Evolutionary conservation across 1,140 invertebrate species (phyloP).

Genomic region (Temnothorax longispinosus): DNA sequence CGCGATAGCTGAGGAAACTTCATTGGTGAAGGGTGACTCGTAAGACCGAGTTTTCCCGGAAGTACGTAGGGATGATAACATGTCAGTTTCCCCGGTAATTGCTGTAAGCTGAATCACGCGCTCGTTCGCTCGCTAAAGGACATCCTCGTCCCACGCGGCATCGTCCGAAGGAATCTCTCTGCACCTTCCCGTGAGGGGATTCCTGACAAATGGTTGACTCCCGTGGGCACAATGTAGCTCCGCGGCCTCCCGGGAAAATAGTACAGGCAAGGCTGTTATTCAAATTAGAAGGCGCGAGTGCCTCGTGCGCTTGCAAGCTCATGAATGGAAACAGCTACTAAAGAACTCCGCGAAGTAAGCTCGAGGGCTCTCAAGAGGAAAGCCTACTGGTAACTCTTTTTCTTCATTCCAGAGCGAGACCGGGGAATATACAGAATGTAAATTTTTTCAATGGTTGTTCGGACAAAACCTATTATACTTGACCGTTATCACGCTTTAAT

Average conservation of each 20-base stretch:
- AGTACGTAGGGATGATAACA: not conserved
- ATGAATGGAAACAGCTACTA: constrained; percentile 69
- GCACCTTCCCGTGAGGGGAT: no score
- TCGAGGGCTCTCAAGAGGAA: constrained; percentile 22
- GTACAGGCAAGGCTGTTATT: constrained; percentile 60
- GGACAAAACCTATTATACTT: not conserved
- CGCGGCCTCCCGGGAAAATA: constrained; percentile 43
- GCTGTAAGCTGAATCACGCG: not conserved
- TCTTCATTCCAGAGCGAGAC: not conserved
- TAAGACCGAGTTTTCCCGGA: not conserved
- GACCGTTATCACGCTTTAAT: not conserved
- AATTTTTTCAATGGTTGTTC: not conserved
- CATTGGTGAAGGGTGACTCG: not conserved
- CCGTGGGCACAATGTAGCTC: not conserved
- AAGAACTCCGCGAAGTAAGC: constrained; percentile 54
- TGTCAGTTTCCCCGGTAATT: not conserved
- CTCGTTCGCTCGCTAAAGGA: constrained; percentile 14
- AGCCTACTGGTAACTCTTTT: not conserved
- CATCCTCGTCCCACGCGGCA: not conserved
- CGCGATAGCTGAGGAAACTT: not conserved
- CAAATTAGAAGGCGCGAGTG: constrained; percentile 66
- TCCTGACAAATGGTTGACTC: constrained; percentile 18
- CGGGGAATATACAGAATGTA: not conserved
- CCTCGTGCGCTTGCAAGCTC: constrained; percentile 48
- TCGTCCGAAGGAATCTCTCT: not conserved